phyloP scores from a whole-genome alignment of 2,797 vertebrate species.

The Platyrinchus mystaceus region DNA sequence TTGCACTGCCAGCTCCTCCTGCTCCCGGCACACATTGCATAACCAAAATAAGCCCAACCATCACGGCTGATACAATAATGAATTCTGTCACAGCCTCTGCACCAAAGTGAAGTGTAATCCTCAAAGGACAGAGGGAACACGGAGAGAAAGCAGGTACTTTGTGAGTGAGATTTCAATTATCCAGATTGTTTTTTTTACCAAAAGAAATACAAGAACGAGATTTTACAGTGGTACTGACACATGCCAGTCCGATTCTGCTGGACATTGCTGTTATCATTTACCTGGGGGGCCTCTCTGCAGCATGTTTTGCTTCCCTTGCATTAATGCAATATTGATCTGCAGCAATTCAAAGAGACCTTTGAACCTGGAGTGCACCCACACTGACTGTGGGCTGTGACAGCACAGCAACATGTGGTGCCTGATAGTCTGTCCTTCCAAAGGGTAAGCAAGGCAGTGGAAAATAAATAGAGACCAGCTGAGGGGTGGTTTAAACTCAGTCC shows the following conservation, averaged over 20 bases:
- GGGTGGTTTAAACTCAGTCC: accelerated
- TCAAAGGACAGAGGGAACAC: not conserved
- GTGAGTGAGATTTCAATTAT: not conserved
- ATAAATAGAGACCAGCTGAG: not conserved
- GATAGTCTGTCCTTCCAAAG: not conserved
- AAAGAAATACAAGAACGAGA: not conserved
- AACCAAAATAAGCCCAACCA: constrained; percentile 32
- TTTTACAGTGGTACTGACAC: not conserved
- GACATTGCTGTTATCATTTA: not conserved
- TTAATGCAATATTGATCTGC: not conserved
- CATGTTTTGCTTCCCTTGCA: not conserved
- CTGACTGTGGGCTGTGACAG: not conserved
- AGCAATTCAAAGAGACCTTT: not conserved
- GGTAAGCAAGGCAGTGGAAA: not conserved
- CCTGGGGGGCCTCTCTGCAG: not conserved
- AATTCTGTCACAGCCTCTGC: constrained; percentile 31
- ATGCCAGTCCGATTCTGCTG: not conserved
- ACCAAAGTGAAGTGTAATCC: not conserved
- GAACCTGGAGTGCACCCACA: not conserved
- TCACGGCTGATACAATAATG: constrained; percentile 37
- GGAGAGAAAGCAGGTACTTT: not conserved
- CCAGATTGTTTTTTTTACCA: not conserved
- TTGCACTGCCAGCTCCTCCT: not conserved
- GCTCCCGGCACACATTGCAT: not conserved
- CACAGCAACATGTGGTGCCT: not conserved